Base-by-base conservation (phyloP, 2,888 invertebrate genomes). In the Meteorus colon region DNA sequence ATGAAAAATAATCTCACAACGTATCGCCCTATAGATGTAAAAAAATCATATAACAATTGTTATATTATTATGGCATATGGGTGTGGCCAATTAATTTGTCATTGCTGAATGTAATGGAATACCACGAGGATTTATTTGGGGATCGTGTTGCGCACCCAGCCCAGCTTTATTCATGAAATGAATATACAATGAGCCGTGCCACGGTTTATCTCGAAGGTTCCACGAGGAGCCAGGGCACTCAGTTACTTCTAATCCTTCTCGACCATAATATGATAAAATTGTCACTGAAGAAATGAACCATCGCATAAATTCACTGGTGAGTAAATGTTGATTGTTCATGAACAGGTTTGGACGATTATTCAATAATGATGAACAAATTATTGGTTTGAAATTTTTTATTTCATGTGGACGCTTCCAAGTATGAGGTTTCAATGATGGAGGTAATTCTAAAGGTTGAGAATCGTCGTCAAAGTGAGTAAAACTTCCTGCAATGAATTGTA, bases 161-260 rank as follows among this genome's bases (percentile, higher is more conserved):
- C 90, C 90, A 63, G 89, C 88, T 78, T 89, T 90, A 77, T 89
- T 89, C 78, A 87, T 83, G 0, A 91, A 89, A 77, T 91, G 91
- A 65, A 91, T 84, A 73, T 91, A 89, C 83, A 90, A 86, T 91
- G 91, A 91, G 0, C 91, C 91, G 69, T 86, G 86, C 91, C 91
- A 91, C 4, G 84, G 80, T 62, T 80, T 76, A 31, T 82, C 79
- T 1, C 76, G 82, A 2, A 86, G 86, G 66, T 83, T 87, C 74
- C 90, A 89, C 31, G 78, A 62, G 74, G 86, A 90, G 29, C 84
- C 82, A 41, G 80, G 78, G 29, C 81, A 81, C 59, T 84, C 85
- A 31, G 27, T 62, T 19, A 89, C 83, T 19, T 85, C 82, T 80
- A 90, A 89, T 34, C 86, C 86, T 69, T 84, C 79, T 10, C 84